Conservation (phyloP, 1,140 invertebrate species). For the Archegozetes longisetosus region DNA sequence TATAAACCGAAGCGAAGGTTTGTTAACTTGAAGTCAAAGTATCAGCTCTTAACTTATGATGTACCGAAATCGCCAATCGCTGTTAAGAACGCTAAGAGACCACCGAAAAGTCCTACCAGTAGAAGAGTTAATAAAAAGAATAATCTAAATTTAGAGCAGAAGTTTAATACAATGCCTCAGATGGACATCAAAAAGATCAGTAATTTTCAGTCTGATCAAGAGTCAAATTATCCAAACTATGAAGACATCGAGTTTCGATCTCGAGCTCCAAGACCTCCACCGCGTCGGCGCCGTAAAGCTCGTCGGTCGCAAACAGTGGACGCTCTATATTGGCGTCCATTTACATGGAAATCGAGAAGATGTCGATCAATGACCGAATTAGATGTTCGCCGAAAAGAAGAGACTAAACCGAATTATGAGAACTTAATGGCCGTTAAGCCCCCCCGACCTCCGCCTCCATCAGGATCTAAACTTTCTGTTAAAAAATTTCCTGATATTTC, state of each 20-base stretch:
- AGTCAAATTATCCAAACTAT: not conserved
- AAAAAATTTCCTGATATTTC: not conserved
- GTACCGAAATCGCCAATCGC: not conserved
- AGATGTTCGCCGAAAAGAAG: slow-evolving; percentile 1
- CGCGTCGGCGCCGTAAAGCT: not conserved
- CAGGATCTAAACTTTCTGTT: too few relatives aligned
- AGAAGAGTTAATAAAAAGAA: not conserved
- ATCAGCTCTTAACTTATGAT: not conserved
- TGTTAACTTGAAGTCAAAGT: not conserved
- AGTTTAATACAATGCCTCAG: not conserved
- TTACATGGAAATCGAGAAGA: slow-evolving; percentile 12
- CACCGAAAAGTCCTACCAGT: not conserved
- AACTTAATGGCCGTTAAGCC: not conserved
- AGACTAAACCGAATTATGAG: not conserved
- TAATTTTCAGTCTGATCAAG: not conserved
- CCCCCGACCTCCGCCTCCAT: slow-evolving; percentile 3
- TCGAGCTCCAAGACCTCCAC: not conserved
- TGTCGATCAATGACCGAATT: slow-evolving; percentile 12
- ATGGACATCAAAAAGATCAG: not conserved
- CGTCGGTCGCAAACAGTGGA: not conserved
- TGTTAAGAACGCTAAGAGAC: not conserved
- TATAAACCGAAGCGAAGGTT: slow-evolving; percentile 6
- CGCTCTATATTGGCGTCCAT: slow-evolving; percentile 12
- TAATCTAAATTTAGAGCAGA: too few relatives aligned
- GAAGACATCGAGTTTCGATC: not conserved